phyloP scores from a whole-genome alignment of 2,888 invertebrate genomes.

The Lepidochrysops patricia region DNA sequence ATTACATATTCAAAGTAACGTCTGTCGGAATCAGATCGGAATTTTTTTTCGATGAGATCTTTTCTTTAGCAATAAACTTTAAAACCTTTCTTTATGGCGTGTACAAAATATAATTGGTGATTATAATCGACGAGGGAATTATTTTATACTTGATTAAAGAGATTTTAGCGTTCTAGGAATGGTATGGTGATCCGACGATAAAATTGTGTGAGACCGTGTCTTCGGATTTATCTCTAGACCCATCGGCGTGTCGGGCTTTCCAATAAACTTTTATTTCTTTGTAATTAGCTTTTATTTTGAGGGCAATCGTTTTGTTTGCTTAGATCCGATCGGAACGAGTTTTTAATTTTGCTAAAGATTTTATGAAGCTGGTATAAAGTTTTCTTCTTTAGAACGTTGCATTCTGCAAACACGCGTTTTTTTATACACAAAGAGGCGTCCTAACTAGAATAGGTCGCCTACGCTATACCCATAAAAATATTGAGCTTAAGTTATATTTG shows the following conservation, averaged over 20 bases:
- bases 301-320: neutral
- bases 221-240: neutral
- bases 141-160: conserved; percentile 2
- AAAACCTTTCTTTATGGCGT: neutral
- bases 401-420: too few species aligned
- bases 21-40: too few species aligned
- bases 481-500: too few species aligned
- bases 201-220: conserved; percentile 11
- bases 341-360: neutral
- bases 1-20: too few species aligned
- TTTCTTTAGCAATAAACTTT: neutral
- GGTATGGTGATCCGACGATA: conserved; percentile 1
- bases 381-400: too few species aligned
- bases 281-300: conserved; percentile 10
- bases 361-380: neutral
- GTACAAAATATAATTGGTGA: neutral
- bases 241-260: conserved; percentile 4
- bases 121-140: neutral
- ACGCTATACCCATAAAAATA: too few species aligned
- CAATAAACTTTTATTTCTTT: conserved; percentile 10
- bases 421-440: too few species aligned
- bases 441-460: too few species aligned
- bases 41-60: too few species aligned
- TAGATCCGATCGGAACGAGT: neutral
- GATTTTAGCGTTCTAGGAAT: conserved; percentile 8